Evolutionary conservation across 1,140 invertebrate species (phyloP), one percentile per base, ranked within the genome.

Genomic region (Drosophila lacertosa): DNA sequence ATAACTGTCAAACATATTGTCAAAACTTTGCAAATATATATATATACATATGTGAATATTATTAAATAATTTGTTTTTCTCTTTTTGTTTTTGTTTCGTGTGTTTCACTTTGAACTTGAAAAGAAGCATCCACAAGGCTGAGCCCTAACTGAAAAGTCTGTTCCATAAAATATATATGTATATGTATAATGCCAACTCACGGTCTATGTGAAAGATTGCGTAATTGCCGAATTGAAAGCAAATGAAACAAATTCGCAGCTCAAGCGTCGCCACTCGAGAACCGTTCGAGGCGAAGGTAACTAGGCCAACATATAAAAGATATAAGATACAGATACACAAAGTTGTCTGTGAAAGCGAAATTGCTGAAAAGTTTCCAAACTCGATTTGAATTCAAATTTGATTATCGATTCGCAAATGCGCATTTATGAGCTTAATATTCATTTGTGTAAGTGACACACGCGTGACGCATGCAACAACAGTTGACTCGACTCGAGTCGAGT

Each of bases 151-250:
- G 15, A 66, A 40, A 58, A 66, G n/a, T 58, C 35, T 67, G 48
- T 65, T 7, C 10, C 29, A 6, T 15, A 22, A 62, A n/a, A n/a
- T n/a, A n/a, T n/a, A n/a, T n/a, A n/a, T n/a, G n/a, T n/a, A n/a
- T n/a, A n/a, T n/a, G n/a, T n/a, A 73, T 84, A 72, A 58, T 76
- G 77, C 73, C 76, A 72, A 76, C 74, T 84, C 76, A 86, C 66
- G 29, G 58, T 32, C 51, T 39, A 44, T 81, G 64, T 64, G 57
- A 59, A 60, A 68, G 73, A 70, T 88, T 88, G 66, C 74, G 83
- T 58, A 88, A 88, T 48, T 54, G 51, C n/a, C 39, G 47, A 83
- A 72, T 62, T 62, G 76, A 86, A 77, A 71, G 44, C 48, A 63
- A 70, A 53, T n/a, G n/a, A n/a, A n/a, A n/a, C n/a, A n/a, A 64